Evolutionary conservation across 2,113 vertebrate genomes (phyloP), one percentile per base, ranked within the genome.

Genomic region (Oplegnathus fasciatus): DNA sequence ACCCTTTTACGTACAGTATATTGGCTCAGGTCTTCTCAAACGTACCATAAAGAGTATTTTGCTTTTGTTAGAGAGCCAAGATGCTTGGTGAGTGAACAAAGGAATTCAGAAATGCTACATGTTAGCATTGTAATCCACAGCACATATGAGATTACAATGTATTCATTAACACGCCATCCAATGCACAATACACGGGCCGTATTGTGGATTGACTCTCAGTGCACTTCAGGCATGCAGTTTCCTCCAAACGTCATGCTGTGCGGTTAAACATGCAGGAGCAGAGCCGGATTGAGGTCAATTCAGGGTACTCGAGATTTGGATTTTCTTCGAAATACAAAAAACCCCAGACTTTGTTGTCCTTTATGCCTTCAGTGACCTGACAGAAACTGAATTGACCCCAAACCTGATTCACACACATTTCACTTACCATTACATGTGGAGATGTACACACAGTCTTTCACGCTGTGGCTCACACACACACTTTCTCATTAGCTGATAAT

Each of bases 261-360:
- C 44, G 73, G 60, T 82, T 60, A 75, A 78, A 88, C 91, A 85
- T 94, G 89, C 89, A 77, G 66, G 62, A 71, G 61, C 50, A 66
- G 6, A 44, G 65, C 71, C 37, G 20, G 18, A 58, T 1, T 76
- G 32, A 40, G 55, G 73, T 22, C 11, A 71, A 34, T 57, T 67
- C 61, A 75, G 34, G 34, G n/a, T n/a, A n/a, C n/a, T n/a, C n/a
- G n/a, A n/a, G n/a, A n/a, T n/a, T n/a, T n/a, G n/a, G n/a, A n/a
- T n/a, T n/a, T n/a, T n/a, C n/a, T n/a, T n/a, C n/a, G n/a, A n/a
- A n/a, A n/a, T n/a, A n/a, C n/a, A n/a, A n/a, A n/a, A 37, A 37
- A 37, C 6, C 11, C 11, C 15, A 42, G 6, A 42, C 26, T 28
- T 68, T n/a, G 54, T 55, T 11, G 54, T 50, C 48, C 48, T 48